Evolutionary conservation across 2,797 vertebrate genomes (phyloP).

Genomic region (Rousettus madagascariensis): DNA sequence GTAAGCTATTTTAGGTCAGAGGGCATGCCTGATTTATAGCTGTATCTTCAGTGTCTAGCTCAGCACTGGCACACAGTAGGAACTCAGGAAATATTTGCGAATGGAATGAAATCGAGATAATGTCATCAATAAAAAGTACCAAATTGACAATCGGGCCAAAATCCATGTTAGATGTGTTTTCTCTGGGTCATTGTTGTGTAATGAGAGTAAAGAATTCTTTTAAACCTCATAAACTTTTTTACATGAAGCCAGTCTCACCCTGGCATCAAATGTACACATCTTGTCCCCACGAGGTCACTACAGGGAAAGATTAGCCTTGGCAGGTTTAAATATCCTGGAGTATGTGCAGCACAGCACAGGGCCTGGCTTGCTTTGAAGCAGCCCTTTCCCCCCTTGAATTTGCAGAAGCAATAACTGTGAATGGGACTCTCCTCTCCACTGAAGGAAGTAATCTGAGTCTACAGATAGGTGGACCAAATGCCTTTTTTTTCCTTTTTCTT

Average conservation of each 20-base stretch:
- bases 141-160: neutral
- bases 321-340: neutral
- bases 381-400: neutral
- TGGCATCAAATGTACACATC: neutral
- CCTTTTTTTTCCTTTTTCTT: neutral
- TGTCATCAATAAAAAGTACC: neutral
- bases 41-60: neutral
- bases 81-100: slow-evolving; percentile 39
- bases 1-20: neutral
- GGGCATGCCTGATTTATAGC: neutral
- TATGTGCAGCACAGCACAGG: accelerated
- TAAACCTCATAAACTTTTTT: neutral
- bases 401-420: neutral
- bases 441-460: neutral
- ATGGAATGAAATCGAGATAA: slow-evolving; percentile 16
- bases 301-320: neutral
- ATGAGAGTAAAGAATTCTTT: neutral
- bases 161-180: neutral
- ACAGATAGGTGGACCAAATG: neutral
- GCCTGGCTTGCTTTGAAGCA: neutral
- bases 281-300: slow-evolving; percentile 49
- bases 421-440: neutral
- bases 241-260: neutral
- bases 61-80: neutral
- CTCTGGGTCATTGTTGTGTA: neutral